phyloP scores from a whole-genome alignment of 1,140 invertebrate species.

The Leptopilina boulardi region DNA sequence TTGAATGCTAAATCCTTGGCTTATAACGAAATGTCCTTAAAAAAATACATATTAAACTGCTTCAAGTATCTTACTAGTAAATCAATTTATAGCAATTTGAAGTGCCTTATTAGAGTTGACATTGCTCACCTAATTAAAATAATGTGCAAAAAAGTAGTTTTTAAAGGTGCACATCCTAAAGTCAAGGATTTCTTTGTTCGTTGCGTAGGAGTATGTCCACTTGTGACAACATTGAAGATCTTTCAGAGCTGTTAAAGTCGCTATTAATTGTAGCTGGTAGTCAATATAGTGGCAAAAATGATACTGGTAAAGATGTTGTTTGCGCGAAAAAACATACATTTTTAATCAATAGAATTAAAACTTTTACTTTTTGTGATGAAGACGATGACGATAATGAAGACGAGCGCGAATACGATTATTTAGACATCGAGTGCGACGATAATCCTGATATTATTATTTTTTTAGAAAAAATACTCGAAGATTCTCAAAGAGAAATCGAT shows the following conservation, averaged over 20 bases:
- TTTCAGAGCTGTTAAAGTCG: not conserved
- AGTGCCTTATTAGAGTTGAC: constrained; percentile 44
- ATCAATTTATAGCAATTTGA: too few species aligned
- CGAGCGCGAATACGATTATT: not conserved
- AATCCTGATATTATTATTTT: not conserved
- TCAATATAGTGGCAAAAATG: constrained; percentile 16
- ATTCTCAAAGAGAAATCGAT: not conserved
- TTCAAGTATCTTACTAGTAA: too few species aligned
- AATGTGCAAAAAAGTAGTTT: constrained; percentile 43
- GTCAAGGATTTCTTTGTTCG: constrained; percentile 51
- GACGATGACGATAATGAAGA: not conserved
- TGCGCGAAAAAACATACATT: not conserved
- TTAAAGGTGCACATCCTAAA: constrained; percentile 16
- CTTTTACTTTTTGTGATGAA: not conserved
- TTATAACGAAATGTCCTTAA: constrained; percentile 39
- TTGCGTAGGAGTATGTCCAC: too few species aligned
- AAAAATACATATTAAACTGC: not conserved
- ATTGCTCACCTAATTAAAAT: constrained; percentile 52
- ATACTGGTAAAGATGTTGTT: not conserved
- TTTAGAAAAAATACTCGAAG: not conserved
- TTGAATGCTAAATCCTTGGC: constrained; percentile 38
- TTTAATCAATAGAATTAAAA: not conserved
- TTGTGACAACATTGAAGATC: not conserved
- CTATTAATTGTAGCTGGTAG: constrained; percentile 32
- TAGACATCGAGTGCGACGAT: not conserved